A percentile compares a stretch with the other conserved stretches of the same genome.
These are phyloP conservation scores for Ephialtes manifestator DNA, from an alignment of 2,888 invertebrate genomes.

Conservation along the genomic window DNA sequence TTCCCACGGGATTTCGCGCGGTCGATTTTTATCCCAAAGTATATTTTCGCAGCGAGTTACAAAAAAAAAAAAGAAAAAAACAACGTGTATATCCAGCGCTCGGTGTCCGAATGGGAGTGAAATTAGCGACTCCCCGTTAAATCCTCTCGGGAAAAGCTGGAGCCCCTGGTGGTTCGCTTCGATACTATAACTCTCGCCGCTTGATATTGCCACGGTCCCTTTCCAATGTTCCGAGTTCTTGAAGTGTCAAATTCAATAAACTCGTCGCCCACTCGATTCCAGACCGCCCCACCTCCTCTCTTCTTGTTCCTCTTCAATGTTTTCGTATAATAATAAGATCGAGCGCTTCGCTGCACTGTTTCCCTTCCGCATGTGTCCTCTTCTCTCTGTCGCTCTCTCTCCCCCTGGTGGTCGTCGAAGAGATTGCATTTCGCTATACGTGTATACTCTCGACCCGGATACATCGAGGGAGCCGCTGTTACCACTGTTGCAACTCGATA, in stretches of 20 bases:
- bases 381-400: neutral
- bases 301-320: conserved; percentile 49
- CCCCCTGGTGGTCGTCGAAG: conserved; percentile 27
- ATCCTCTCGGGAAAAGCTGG: conserved; percentile 77
- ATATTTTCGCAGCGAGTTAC: conserved; percentile 56
- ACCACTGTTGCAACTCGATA: neutral
- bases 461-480: neutral
- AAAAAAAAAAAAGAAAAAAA: neutral
- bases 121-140: conserved; percentile 82
- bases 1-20: conserved; percentile 71
- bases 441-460: conserved; percentile 32
- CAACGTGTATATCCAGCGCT: conserved; percentile 3
- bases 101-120: conserved; percentile 76
- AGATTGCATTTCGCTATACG: conserved; percentile 58
- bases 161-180: conserved; percentile 31
- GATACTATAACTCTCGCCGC: conserved; percentile 33
- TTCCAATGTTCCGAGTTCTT: conserved; percentile 86
- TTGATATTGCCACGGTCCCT: conserved; percentile 74
- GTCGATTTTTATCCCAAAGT: conserved; percentile 61
- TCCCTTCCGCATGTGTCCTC: conserved; percentile 8
- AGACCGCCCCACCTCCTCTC: conserved; percentile 23
- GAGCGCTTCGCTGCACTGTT: conserved; percentile 40
- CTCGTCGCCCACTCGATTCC: conserved; percentile 62
- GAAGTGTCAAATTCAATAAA: conserved; percentile 86
- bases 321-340: conserved; percentile 66